Conservation (phyloP, 2,113 vertebrate species). For the Gracilinanus agilis region DNA sequence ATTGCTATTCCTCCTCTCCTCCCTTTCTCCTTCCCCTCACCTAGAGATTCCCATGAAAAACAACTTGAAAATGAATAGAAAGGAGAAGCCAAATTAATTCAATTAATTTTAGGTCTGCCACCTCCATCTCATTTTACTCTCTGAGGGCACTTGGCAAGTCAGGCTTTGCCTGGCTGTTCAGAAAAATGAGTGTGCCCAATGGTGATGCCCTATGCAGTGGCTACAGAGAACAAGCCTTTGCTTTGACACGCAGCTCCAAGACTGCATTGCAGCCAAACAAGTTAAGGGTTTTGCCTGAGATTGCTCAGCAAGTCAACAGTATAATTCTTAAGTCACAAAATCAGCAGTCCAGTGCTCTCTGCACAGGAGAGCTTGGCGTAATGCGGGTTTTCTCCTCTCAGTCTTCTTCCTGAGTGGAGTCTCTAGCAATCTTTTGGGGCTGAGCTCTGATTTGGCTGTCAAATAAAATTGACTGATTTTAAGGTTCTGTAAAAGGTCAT, state of each 20-base stretch:
- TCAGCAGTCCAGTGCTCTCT: neutral
- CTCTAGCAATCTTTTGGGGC: neutral
- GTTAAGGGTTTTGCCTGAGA: neutral
- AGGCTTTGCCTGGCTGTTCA: neutral
- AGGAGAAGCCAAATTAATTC: conserved; percentile 5
- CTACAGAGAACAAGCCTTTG: neutral
- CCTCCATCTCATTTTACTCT: neutral
- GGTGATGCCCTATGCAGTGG: neutral
- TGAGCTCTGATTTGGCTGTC: neutral
- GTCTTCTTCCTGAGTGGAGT: neutral
- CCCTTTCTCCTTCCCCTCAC: neutral
- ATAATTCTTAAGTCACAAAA: neutral
- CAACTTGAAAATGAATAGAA: neutral
- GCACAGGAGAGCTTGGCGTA: neutral
- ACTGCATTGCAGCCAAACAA: neutral
- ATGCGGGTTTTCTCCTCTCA: neutral
- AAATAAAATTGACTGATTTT: neutral
- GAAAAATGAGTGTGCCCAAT: neutral
- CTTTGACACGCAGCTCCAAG: neutral
- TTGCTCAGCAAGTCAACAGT: neutral
- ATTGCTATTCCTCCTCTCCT: neutral
- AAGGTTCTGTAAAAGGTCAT: neutral
- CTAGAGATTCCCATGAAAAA: neutral
- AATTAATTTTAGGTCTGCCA: conserved; percentile 1
- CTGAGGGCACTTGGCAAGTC: neutral